Evolutionary conservation across 2,888 invertebrate species (phyloP).

Genomic region (Drosophila cyrtoloma): DNA sequence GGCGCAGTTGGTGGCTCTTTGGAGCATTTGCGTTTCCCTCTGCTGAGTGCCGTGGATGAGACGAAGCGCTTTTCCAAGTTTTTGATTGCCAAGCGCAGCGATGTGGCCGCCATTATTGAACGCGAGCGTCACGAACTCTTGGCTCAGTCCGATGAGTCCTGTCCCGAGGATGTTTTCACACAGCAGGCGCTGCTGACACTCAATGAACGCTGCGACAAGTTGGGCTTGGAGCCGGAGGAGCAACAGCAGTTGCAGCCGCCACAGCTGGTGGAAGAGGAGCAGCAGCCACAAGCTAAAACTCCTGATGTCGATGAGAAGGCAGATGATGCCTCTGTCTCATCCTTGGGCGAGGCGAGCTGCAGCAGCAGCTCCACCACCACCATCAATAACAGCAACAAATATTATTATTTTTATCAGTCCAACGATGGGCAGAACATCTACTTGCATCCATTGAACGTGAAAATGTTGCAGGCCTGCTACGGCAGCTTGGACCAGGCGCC

Average conservation of each 20-base stretch:
- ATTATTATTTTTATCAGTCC: conserved; percentile 87
- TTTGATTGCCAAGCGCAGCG: conserved; percentile 89
- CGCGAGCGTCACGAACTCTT: conserved; percentile 90
- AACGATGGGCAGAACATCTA: conserved; percentile 97
- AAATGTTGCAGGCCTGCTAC: conserved; percentile 94
- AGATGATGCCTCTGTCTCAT: conserved; percentile 65
- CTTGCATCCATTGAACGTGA: conserved; percentile 95
- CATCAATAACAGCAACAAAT: conserved; percentile 84
- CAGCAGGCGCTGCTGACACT: conserved; percentile 92
- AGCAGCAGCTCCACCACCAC: conserved; percentile 31
- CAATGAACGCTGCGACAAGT: conserved; percentile 75
- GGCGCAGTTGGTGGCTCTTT: conserved; percentile 24
- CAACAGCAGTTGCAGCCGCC: conserved; percentile 16
- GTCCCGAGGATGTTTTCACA: conserved; percentile 94
- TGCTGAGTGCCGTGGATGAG: conserved; percentile 86
- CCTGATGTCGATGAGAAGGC: conserved; percentile 59
- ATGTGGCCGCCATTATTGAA: conserved; percentile 90
- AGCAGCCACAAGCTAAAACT: conserved; percentile 26
- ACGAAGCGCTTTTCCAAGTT: conserved; percentile 88
- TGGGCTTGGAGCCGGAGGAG: conserved; percentile 68
- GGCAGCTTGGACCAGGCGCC: conserved; percentile 93
- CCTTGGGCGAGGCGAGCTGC: conserved; percentile 58
- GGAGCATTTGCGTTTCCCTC: conserved; percentile 80
- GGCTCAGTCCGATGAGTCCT: conserved; percentile 89
- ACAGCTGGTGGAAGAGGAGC: conserved; percentile 27